These are phyloP conservation scores for Bursaphelenchus okinawaensis DNA, from an alignment of 2,888 invertebrate genomes.

Conservation along the genomic window DNA sequence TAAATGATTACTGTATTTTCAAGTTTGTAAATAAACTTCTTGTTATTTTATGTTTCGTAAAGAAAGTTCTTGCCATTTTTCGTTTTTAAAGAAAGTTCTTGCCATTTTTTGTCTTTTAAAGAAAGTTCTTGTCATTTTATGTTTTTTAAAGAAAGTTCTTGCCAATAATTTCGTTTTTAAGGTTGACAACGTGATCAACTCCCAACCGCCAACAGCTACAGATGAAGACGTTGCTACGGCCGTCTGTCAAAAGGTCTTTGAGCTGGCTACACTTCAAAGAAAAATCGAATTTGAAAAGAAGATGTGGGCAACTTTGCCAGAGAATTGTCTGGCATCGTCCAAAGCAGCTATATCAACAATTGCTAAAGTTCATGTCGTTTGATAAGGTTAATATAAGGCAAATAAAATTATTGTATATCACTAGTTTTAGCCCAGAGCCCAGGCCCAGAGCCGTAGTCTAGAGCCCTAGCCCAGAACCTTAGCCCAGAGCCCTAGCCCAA, in stretches of 20 bases:
- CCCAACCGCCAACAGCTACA: not conserved
- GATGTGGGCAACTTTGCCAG: slow-evolving; percentile 2
- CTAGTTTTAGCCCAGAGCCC: too few relatives aligned
- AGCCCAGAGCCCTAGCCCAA: too few relatives aligned
- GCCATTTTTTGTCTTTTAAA: too few relatives aligned
- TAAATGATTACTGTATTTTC: not conserved
- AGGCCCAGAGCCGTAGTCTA: too few relatives aligned
- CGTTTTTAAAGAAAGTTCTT: too few relatives aligned
- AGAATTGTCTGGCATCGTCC: not conserved
- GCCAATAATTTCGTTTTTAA: too few relatives aligned
- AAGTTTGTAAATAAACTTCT: too few relatives aligned
- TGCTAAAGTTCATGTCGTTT: not conserved
- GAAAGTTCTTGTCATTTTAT: too few relatives aligned
- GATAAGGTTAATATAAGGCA: not conserved
- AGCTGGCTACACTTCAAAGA: slow-evolving; percentile 7
- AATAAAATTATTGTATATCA: not conserved
- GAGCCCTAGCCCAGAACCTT: too few relatives aligned
- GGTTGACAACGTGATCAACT: slow-evolving; percentile 11
- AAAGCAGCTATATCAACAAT: not conserved
- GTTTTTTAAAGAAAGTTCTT: too few relatives aligned
- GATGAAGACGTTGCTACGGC: slow-evolving; percentile 1
- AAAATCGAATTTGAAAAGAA: slow-evolving; percentile 11
- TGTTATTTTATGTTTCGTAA: too few relatives aligned
- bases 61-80: too few relatives aligned
- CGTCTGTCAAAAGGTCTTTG: slow-evolving; percentile 12